phyloP scores from a whole-genome alignment of 2,888 invertebrate species.

The Diogma glabrata region DNA sequence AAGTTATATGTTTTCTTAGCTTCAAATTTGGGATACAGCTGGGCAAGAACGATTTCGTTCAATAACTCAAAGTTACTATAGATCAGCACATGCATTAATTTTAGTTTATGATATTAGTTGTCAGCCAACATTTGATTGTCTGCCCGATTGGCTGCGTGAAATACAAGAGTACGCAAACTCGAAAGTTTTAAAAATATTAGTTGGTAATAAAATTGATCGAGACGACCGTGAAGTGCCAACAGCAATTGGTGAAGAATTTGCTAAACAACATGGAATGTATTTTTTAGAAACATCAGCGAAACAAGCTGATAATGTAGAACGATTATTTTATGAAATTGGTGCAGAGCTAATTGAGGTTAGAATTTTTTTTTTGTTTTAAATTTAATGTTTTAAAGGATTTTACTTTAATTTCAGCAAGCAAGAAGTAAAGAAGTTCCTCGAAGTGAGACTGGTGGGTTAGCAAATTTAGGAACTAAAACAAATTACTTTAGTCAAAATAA shows the following conservation, averaged over 20 bases:
- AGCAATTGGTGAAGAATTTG: slow-evolving; percentile 91
- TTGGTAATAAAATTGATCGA: slow-evolving; percentile 96
- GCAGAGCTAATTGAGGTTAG: slow-evolving; percentile 68
- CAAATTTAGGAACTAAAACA: slow-evolving; percentile 21
- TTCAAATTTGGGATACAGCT: slow-evolving; percentile 99
- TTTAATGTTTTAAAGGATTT: too few species aligned
- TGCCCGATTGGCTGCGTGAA: slow-evolving; percentile 94
- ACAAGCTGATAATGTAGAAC: slow-evolving; percentile 95
- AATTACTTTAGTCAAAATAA: slow-evolving; percentile 21
- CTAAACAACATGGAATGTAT: slow-evolving; percentile 92
- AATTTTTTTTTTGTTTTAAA: neutral
- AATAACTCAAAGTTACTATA: slow-evolving; percentile 95
- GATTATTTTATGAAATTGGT: slow-evolving; percentile 93
- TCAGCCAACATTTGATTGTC: slow-evolving; percentile 93
- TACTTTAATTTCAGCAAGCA: slow-evolving; percentile 56
- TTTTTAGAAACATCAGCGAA: slow-evolving; percentile 97
- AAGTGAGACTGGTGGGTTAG: slow-evolving; percentile 48
- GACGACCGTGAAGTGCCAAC: slow-evolving; percentile 85
- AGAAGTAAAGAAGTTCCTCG: slow-evolving; percentile 69
- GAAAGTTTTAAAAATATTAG: slow-evolving; percentile 87
- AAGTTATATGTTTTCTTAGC: slow-evolving; percentile 41
- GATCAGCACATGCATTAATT: slow-evolving; percentile 94
- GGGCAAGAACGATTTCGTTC: slow-evolving; percentile 95
- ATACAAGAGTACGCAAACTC: slow-evolving; percentile 95
- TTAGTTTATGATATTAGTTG: slow-evolving; percentile 95